These are phyloP conservation scores for Myotis vivesi DNA, from an alignment of 2,797 vertebrate species.

Conservation along the genomic window DNA sequence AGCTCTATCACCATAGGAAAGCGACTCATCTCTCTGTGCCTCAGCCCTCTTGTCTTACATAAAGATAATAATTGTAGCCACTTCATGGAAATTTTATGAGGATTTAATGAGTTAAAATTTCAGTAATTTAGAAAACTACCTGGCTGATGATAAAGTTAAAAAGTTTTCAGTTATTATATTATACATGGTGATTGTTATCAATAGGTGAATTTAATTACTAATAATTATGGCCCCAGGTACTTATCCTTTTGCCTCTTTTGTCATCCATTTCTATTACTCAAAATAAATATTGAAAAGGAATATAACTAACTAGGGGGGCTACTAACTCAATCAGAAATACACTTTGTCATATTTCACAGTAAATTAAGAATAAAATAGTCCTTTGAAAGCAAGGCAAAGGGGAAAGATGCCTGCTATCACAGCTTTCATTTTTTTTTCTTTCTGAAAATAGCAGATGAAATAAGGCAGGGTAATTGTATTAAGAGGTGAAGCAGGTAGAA, in stretches of 20 bases:
- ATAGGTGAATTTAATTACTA: not conserved
- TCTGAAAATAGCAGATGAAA: not conserved
- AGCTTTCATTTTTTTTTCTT: not conserved
- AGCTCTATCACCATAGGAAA: fast-evolving
- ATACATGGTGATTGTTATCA: not conserved
- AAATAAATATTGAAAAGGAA: constrained; percentile 1
- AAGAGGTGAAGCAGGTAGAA: not conserved
- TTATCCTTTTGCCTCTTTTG: not conserved
- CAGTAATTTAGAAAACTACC: not conserved
- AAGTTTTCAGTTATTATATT: not conserved
- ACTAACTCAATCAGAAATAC: not conserved
- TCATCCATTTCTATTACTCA: not conserved
- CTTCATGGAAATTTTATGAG: not conserved
- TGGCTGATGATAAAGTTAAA: not conserved
- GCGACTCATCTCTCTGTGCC: not conserved
- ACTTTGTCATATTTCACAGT: not conserved
- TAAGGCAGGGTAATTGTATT: not conserved
- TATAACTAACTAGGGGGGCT: not conserved
- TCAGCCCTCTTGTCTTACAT: not conserved
- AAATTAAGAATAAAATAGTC: not conserved
- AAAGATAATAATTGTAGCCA: not conserved
- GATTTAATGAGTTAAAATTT: not conserved
- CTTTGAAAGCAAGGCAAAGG: not conserved
- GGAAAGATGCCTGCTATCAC: not conserved
- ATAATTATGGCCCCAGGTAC: not conserved